These are phyloP conservation scores for Caenorhabditis virilis DNA, from an alignment of 2,888 invertebrate species.

Conservation along the genomic window DNA sequence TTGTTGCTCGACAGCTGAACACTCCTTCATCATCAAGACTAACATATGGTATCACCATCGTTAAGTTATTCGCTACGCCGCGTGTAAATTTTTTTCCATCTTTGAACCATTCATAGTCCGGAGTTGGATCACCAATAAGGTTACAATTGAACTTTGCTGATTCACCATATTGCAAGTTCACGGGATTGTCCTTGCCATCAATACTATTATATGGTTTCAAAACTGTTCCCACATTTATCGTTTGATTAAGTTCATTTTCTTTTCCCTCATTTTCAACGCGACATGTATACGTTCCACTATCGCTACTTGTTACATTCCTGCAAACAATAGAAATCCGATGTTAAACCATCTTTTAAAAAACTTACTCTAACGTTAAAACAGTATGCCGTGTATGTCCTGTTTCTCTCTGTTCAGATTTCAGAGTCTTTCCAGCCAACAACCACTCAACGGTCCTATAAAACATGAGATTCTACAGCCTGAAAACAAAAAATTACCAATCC, in stretches of 20 bases:
- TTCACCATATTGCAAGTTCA: constrained; percentile 17
- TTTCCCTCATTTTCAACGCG: constrained; percentile 9
- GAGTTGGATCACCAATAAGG: constrained; percentile 35
- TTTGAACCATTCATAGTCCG: constrained; percentile 36
- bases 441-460: constrained; percentile 19
- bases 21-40: constrained; percentile 74
- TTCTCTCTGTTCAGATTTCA: neutral
- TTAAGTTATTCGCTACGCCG: constrained; percentile 9
- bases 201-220: constrained; percentile 23
- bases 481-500: constrained; percentile 40
- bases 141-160: constrained; percentile 23
- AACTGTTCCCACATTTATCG: constrained; percentile 18
- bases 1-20: constrained; percentile 74
- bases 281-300: constrained; percentile 32
- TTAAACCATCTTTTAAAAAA: neutral
- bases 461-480: no score
- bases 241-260: constrained; percentile 8
- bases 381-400: constrained; percentile 13
- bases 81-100: constrained; percentile 16
- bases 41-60: constrained; percentile 26
- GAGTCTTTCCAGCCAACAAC: constrained; percentile 9
- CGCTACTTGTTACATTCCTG: constrained; percentile 19
- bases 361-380: constrained; percentile 11
- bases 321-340: neutral
- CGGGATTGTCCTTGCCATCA: constrained; percentile 13